Base-by-base conservation (phyloP, 2,888 invertebrate species). In the Callyntrura guangdongensis region DNA sequence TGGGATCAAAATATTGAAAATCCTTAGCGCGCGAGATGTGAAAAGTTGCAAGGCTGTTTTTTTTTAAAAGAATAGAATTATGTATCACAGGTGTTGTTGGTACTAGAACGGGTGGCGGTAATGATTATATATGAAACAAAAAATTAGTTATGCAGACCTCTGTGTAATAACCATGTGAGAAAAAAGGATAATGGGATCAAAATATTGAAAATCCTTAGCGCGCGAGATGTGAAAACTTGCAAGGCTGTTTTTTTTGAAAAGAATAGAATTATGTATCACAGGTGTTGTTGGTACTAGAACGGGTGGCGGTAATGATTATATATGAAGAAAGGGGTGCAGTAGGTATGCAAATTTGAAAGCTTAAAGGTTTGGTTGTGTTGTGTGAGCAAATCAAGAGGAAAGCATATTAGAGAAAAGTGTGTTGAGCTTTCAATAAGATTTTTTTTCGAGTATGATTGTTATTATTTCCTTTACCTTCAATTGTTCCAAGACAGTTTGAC, bases 401-500 rank as follows among this genome's bases (percentile, higher is more conserved):
- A 45, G 27, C 45, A 69, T 27, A 6, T 69, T 69, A 79, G 25
- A 22, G 25, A 20, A 77, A 49, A 77, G 47, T 53, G 25, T 36
- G 56, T 67, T 67, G 27, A 27, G 67, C 27, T 27, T 27, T 25
- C 36, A 36, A 36, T 36, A 36, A 36, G 6, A 36, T 4, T 4
- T 36, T n/a, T n/a, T n/a, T n/a, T n/a, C n/a, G n/a, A 6, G 36
- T 36, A 36, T 36, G 36, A 36, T 6, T 69, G 27, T 17, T 69
- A 14, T 69, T 69, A 36, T 25, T 36, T 69, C 27, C 49, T 61
- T 85, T 93, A 93, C 93, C 93, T 93, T 93, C 91, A 93, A 92
- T 92, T 93, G 93, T 92, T 93, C 93, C 92, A 93, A 91, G 90
- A 93, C 92, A 92, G 91, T 89, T 92, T 92, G 92, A 92, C 93